Evolutionary conservation across 2,797 vertebrate species (phyloP), one percentile per base, ranked within the genome.

Genomic region (Takifugu rubripes): DNA sequence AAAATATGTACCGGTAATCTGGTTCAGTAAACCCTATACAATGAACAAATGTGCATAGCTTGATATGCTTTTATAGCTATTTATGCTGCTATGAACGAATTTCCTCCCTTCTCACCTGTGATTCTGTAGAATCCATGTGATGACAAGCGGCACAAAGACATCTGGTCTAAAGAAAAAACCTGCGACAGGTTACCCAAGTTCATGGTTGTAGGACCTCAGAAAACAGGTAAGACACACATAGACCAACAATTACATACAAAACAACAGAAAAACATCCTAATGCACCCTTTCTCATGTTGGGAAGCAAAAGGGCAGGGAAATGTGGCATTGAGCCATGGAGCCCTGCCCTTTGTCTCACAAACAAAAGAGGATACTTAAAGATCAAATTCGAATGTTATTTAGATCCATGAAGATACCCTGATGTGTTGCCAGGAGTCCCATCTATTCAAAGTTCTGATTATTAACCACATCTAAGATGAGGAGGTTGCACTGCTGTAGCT

Each of bases 161-260:
- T 99, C 82, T 99, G 97, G 97, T 98, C 97, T 66, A 95, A 95
- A 85, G 95, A 96, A 78, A 99, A 99, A 91, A 97, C 94, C 0
- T 99, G 97, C 5, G 94, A 95, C 74, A 94, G 95, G 64, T 84
- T 98, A 61, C 97, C 97, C 68, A 97, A 94, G 74, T 97, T 97
- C 82, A 92, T 98, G 75, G 94, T 99, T 61, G 90, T 96, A 61
- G 97, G 97, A 65, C 97, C 97, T 42, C 97, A 98, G 83, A 98
- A 98, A 87, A 99, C 97, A 88, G 96, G 97, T 97, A 81, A 88
- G 84, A 59, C 25, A n/a, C 56, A 61, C 31, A 40, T 42, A 52
- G 36, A 68, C 27, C 54, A 26, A 57, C 59, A 54, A 48, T 64
- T 16, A 45, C 33, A 52, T 33, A 52, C 25, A 56, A 54, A 56